Percentiles rank a stretch among this genome's conserved stretches.
These are phyloP conservation scores for Cnemophilus loriae DNA, from an alignment of 2,113 vertebrate species.

Conservation along the genomic window DNA sequence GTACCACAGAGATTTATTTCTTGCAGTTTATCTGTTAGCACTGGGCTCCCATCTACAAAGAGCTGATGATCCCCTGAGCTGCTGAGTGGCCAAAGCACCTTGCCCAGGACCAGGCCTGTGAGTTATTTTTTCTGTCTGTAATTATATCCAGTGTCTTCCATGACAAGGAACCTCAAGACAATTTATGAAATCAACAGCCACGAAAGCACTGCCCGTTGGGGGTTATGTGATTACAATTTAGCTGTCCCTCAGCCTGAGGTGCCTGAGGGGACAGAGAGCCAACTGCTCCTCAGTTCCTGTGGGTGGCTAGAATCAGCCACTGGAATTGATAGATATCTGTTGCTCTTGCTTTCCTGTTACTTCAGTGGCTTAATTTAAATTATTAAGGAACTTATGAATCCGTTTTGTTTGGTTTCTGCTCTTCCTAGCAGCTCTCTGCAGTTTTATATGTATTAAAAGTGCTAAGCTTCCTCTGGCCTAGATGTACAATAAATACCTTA, in stretches of 20 bases:
- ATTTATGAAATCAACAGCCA: not conserved
- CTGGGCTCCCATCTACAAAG: not conserved
- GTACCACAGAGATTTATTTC: not conserved
- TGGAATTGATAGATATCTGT: conserved; percentile 1
- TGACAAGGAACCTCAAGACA: not conserved
- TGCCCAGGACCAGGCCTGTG: not conserved
- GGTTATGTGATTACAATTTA: not conserved
- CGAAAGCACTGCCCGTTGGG: not conserved
- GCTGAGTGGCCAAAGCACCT: not conserved
- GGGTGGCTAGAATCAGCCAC: not conserved
- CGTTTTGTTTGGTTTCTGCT: conserved; percentile 10
- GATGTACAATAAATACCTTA: conserved; percentile 34
- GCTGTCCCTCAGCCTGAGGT: not conserved
- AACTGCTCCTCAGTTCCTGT: not conserved
- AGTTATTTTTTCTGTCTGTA: not conserved
- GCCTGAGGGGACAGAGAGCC: not conserved
- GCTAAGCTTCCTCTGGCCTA: conserved; percentile 25
- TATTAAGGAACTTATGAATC: not conserved
- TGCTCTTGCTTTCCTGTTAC: not conserved
- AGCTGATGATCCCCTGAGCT: not conserved
- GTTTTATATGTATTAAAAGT: not conserved
- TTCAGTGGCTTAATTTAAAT: conserved; percentile 5
- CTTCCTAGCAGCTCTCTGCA: not conserved
- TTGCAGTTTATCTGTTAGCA: not conserved
- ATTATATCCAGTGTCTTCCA: not conserved